Base-by-base conservation (phyloP, 2,888 invertebrate species). In the Orchestes rusci region DNA sequence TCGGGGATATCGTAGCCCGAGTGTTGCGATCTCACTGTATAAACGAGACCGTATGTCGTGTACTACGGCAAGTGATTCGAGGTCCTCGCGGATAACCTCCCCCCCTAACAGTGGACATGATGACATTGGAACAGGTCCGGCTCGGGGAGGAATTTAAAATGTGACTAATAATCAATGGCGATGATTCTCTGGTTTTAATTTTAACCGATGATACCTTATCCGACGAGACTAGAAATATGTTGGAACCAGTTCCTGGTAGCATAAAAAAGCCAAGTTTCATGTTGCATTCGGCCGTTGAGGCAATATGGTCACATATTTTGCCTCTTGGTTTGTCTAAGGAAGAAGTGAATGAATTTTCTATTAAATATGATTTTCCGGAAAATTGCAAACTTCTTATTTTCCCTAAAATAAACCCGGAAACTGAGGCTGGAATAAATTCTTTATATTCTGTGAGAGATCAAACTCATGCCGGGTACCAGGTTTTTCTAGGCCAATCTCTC, bases 291-390 rank as follows among this genome's bases (percentile, higher is more conserved):
- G 34, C 34, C 16, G 34, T 33, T 13, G 34, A 33, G 17, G 16
- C 34, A 33, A 16, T 33, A 13, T 33, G 34, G 34, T 33, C 34
- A 16, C 34, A 33, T 33, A 16, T 33, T 12, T 33, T 33, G 17
- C 17, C 15, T 33, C 34, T 16, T 16, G 34, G 34, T 7, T 33
- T 33, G 16, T 7, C 34, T 16, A 33, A 33, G 17, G 34, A 33
- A 16, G 34, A 15, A 13, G 7, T 7, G 4, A 17, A 33, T 33
- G 16, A 16, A 7, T 33, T 33, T 33, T 8, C 16, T 12, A 16
- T 7, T 13, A 33, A 33, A 33, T 33, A 33, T 17, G 34, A 33
- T 8, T 8, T 33, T 5, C 34, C 17, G 5, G 34, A 33, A 33
- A 16, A 13, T 5, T 33, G 34, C 12, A 13, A 13, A 5, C 34